A percentile compares a stretch with the other conserved stretches of the same genome.
phyloP scores from a whole-genome alignment of 2,888 invertebrate species.

The Ischnus inquisitorius region DNA sequence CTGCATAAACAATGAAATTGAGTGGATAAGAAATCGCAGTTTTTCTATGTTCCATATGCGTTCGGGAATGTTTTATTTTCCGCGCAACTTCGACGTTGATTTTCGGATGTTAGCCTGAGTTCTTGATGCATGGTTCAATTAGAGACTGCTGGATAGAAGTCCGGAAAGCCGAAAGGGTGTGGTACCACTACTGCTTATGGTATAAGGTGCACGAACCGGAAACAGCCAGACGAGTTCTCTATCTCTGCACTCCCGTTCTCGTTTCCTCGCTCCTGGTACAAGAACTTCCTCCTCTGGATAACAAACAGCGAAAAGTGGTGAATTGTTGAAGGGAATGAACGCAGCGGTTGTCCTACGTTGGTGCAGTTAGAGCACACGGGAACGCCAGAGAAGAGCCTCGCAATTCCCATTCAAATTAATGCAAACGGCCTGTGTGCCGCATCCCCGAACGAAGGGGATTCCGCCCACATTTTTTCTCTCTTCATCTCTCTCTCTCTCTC shows the following conservation, averaged over 20 bases:
- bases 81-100: slow-evolving; percentile 38
- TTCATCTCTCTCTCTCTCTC: slow-evolving; percentile 61
- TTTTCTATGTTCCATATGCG: slow-evolving; percentile 2
- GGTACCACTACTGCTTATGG: slow-evolving; percentile 36
- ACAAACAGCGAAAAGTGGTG: slow-evolving; percentile 76
- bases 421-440: slow-evolving; percentile 76
- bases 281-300: slow-evolving; percentile 67
- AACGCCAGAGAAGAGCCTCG: slow-evolving; percentile 70
- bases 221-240: slow-evolving; percentile 44
- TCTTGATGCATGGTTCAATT: slow-evolving; percentile 57
- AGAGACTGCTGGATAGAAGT: slow-evolving; percentile 17
- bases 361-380: slow-evolving; percentile 49
- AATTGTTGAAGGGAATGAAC: slow-evolving; percentile 70
- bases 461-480: slow-evolving; percentile 71
- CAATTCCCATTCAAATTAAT: slow-evolving; percentile 82
- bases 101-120: slow-evolving; percentile 27
- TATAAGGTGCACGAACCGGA: slow-evolving; percentile 54
- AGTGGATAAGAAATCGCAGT: slow-evolving; percentile 8
- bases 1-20: slow-evolving; percentile 9
- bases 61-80: slow-evolving; percentile 30
- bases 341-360: slow-evolving; percentile 48
- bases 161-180: slow-evolving; percentile 33
- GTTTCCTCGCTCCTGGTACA: slow-evolving; percentile 52
- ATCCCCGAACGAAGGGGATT: slow-evolving; percentile 74
- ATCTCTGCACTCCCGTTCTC: slow-evolving; percentile 52